Evolutionary conservation across 2,113 vertebrate genomes (phyloP), one percentile per base, ranked within the genome.

Genomic region (Corythornis cristatus): DNA sequence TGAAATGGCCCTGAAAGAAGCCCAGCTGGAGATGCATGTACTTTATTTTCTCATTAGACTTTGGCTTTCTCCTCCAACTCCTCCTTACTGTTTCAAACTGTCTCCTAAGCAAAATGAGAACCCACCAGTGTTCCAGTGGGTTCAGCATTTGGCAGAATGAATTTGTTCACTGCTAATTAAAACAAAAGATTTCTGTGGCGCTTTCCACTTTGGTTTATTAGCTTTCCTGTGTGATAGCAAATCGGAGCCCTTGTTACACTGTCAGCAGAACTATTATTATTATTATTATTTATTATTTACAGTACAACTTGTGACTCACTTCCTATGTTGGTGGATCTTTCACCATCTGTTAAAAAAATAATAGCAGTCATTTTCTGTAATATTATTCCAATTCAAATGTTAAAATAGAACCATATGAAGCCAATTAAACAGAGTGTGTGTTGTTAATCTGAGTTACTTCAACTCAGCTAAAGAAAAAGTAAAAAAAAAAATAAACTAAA

Each of bases 201-300:
- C 72, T 95, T 93, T 93, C 91, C 94, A 93, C 94, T 95, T 95
- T 93, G 75, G 84, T 95, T 95, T 96, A 96, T 96, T 96, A 95
- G 89, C 75, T 95, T 93, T 86, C 79, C 93, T 68, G 61, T 64
- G 82, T 61, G 71, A 76, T 42, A 95, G 93, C 91, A 95, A 96
- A 95, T 91, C 31, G 3, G 79, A 96, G 93, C 93, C 94, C 96
- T 96, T 96, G 94, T 96, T 95, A 96, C 91, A 31, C 85, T 94
- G 96, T 96, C 94, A 96, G 93, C 87, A 93, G 89, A 93, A 92
- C 72, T 94, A 94, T 96, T 96, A 92, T 93, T 93, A 95, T 93
- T 95, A 93, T 92, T 96, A 92, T 95, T 96, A 94, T 96, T 94
- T 94, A 95, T 96, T 96, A 96, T 96, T 96, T 96, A 96, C 95